phyloP scores from a whole-genome alignment of 1,140 invertebrate species.

The Dinothrombium tinctorium region DNA sequence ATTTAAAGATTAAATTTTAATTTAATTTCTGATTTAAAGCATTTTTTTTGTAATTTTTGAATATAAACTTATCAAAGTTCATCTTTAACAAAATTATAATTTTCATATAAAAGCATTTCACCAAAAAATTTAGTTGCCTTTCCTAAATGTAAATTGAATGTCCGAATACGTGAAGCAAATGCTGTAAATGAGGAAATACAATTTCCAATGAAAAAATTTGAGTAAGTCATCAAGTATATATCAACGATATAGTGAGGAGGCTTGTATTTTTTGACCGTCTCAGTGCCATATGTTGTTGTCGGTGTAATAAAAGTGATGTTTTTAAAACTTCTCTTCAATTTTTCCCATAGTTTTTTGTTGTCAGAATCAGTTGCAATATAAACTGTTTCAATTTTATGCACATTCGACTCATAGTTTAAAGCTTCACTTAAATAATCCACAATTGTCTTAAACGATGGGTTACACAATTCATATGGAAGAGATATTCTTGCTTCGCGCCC shows the following conservation, averaged over 20 bases:
- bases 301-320: slow-evolving; percentile 7
- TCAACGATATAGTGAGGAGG: slow-evolving; percentile 25
- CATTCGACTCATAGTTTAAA: slow-evolving; percentile 18
- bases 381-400: neutral
- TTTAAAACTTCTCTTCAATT: neutral
- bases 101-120: neutral
- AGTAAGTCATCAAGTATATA: slow-evolving; percentile 58
- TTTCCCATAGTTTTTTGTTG: slow-evolving; percentile 5
- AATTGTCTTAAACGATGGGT: slow-evolving; percentile 44
- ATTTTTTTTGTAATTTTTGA: too few relatives aligned
- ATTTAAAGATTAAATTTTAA: too few relatives aligned
- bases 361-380: slow-evolving; percentile 11
- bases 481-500: slow-evolving; percentile 43
- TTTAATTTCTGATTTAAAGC: too few relatives aligned
- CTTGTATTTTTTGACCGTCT: neutral
- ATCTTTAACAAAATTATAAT: neutral
- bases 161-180: slow-evolving; percentile 33
- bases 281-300: neutral
- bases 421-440: slow-evolving; percentile 25
- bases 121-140: neutral
- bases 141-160: neutral
- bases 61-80: slow-evolving; percentile 1
- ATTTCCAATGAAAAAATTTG: slow-evolving; percentile 89
- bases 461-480: slow-evolving; percentile 39
- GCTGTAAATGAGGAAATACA: slow-evolving; percentile 86